Evolutionary conservation across 1,140 invertebrate species (phyloP).

Genomic region (Heliconius eleuchia): DNA sequence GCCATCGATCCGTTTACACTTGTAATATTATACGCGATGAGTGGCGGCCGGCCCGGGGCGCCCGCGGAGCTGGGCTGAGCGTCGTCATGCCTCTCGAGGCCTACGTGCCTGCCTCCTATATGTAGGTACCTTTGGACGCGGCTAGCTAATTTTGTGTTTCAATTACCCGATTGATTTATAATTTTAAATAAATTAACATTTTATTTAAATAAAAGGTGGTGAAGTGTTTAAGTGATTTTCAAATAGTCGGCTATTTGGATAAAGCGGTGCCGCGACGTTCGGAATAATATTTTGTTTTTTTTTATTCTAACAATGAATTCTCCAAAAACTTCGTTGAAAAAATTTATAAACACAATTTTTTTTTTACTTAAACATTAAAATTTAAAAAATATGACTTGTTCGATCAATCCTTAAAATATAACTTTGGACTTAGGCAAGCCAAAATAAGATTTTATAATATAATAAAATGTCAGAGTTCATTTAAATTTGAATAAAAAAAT

Average conservation of each 20-base stretch:
- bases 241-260: slow-evolving; percentile 6
- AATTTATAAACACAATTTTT: background rate
- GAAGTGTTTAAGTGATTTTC: slow-evolving; percentile 12
- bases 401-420: too few relatives aligned
- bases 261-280: background rate
- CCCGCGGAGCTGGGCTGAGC: slow-evolving; percentile 18
- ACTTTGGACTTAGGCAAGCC: too few relatives aligned
- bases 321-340: background rate
- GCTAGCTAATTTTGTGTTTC: background rate
- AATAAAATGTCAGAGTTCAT: too few relatives aligned
- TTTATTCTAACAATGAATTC: background rate
- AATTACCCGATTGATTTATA: background rate
- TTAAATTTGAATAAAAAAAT: too few relatives aligned
- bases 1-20: slow-evolving; percentile 18
- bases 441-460: too few relatives aligned
- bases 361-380: background rate
- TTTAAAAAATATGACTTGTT: too few relatives aligned
- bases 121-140: slow-evolving; percentile 40
- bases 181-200: slow-evolving; percentile 5
- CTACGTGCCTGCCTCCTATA: slow-evolving; percentile 43
- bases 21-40: slow-evolving; percentile 28
- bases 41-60: slow-evolving; percentile 17
- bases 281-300: background rate
- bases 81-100: slow-evolving; percentile 52
- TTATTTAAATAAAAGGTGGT: slow-evolving; percentile 16